A percentile compares a stretch with the other conserved stretches of the same genome.
Evolutionary conservation across 2,113 vertebrate genomes (phyloP).

Genomic region (Bujurquina vittata): DNA sequence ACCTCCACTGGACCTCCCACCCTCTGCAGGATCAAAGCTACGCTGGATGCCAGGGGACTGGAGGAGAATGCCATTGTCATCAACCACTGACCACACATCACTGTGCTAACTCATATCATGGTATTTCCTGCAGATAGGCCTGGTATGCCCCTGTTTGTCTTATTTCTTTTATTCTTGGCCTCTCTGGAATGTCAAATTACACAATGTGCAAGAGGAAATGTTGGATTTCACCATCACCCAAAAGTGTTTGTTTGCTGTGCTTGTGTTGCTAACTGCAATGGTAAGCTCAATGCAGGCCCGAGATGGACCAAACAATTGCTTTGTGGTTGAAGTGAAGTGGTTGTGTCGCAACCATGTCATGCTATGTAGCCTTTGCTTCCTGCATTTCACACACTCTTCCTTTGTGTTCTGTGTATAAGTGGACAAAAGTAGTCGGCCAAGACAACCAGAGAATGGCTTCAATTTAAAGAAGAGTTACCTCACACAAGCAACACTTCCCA

Average conservation of each 20-base stretch:
- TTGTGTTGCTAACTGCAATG: constrained; percentile 36
- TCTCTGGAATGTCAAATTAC: constrained; percentile 56
- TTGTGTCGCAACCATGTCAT: constrained; percentile 27
- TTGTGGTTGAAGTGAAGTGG: constrained; percentile 46
- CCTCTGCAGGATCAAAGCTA: constrained; percentile 62
- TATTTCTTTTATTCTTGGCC: constrained; percentile 33
- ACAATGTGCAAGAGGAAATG: constrained; percentile 46
- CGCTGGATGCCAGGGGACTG: constrained; percentile 36
- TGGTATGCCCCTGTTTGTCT: constrained; percentile 61
- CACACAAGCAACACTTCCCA: constrained; percentile 56
- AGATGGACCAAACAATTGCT: constrained; percentile 43
- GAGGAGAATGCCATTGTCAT: constrained; percentile 41
- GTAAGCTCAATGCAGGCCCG: constrained; percentile 22
- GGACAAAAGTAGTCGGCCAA: constrained; percentile 34
- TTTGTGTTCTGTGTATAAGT: constrained; percentile 45
- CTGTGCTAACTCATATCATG: constrained; percentile 43
- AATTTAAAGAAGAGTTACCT: constrained; percentile 44
- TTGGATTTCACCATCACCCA: constrained; percentile 47
- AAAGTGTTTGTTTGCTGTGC: constrained; percentile 54
- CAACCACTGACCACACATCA: constrained; percentile 44
- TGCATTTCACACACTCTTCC: constrained; percentile 41
- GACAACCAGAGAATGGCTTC: constrained; percentile 42
- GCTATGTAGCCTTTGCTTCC: constrained; percentile 22
- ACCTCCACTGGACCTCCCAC: constrained; percentile 31
- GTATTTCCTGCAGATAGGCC: constrained; percentile 75